Conservation (phyloP, 2,113 vertebrate genomes). For the Elgaria multicarinata region DNA sequence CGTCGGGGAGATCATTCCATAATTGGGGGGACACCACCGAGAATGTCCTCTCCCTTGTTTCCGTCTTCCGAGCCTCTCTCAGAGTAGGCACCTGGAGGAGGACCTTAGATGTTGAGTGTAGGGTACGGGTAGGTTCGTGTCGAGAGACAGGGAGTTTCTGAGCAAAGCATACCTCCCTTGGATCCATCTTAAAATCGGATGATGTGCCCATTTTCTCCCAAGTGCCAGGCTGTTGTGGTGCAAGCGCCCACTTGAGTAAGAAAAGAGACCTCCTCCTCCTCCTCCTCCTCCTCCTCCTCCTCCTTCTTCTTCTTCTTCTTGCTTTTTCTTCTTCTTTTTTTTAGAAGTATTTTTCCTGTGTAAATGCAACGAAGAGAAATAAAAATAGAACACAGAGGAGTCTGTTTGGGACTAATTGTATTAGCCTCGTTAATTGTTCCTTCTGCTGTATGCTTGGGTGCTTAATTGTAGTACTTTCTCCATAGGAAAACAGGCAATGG, state of each 20-base stretch:
- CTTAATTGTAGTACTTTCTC: slow-evolving; percentile 37
- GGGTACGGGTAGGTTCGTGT: no score
- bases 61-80: no score
- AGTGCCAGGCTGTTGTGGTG: neutral
- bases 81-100: no score
- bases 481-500: slow-evolving; percentile 45
- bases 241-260: neutral
- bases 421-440: slow-evolving; percentile 49
- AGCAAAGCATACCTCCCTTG: neutral
- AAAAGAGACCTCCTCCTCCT: no score
- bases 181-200: neutral
- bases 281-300: no score
- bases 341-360: neutral
- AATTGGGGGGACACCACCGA: no score
- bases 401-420: slow-evolving; percentile 55
- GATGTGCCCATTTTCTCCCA: no score
- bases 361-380: slow-evolving; percentile 7
- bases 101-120: no score
- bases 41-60: no score
- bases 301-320: no score
- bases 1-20: no score
- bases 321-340: neutral
- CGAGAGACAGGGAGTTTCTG: neutral
- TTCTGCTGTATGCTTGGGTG: slow-evolving; percentile 46
- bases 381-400: slow-evolving; percentile 23